Conservation (phyloP, 2,888 invertebrate species). For the Chymomyza fuscimana region DNA sequence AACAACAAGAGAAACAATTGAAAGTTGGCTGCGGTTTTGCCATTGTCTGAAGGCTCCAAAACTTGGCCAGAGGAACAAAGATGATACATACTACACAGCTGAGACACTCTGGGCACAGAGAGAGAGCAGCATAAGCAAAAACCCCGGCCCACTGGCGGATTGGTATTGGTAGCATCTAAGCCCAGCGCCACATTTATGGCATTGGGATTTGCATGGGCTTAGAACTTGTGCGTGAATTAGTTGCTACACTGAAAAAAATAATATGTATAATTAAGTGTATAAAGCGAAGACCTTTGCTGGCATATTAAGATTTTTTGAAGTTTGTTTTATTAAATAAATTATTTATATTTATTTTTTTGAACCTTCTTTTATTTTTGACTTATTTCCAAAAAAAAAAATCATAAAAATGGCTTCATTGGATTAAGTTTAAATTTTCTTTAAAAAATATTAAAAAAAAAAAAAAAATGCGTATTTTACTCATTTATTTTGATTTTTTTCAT, state of each 20-base stretch:
- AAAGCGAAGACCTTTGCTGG: too few relatives aligned
- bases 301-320: too few relatives aligned
- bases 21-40: constrained; percentile 55
- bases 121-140: background rate
- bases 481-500: too few relatives aligned
- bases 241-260: constrained; percentile 18
- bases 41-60: constrained; percentile 29
- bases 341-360: too few relatives aligned
- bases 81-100: constrained; percentile 14
- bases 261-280: too few relatives aligned
- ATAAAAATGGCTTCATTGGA: too few relatives aligned
- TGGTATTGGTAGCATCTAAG: constrained; percentile 12
- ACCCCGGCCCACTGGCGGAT: background rate
- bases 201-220: constrained; percentile 60
- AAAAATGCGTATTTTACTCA: too few relatives aligned
- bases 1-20: constrained; percentile 55
- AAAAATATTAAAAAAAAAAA: too few relatives aligned
- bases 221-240: constrained; percentile 54
- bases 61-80: constrained; percentile 8
- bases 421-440: too few relatives aligned
- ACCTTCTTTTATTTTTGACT: too few relatives aligned
- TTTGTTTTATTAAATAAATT: too few relatives aligned
- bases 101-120: constrained; percentile 4
- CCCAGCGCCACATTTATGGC: constrained; percentile 59
- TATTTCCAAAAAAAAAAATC: too few relatives aligned